A percentile compares a stretch with the other conserved stretches of the same genome.
phyloP scores from a whole-genome alignment of 2,113 vertebrate species.

The Calcarius ornatus region DNA sequence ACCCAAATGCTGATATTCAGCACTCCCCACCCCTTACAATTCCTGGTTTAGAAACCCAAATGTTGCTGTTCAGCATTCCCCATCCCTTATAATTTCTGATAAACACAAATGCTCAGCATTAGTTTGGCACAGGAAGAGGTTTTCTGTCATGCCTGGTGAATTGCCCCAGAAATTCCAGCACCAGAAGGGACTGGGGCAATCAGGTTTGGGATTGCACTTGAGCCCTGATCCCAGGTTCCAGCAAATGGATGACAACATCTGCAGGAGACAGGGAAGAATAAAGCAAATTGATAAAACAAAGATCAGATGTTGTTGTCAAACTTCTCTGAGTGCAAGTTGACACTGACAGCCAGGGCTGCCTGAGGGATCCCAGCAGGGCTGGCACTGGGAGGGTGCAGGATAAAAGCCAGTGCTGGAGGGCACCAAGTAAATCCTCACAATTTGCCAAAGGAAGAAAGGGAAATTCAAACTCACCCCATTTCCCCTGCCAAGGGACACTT shows the following conservation, averaged over 20 bases:
- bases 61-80: background rate
- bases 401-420: background rate
- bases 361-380: background rate
- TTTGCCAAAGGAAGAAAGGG: background rate
- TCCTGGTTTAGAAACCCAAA: background rate
- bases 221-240: background rate
- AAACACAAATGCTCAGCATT: background rate
- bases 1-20: background rate
- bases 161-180: background rate
- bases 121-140: background rate
- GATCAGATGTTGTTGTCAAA: background rate
- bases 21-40: background rate
- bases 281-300: background rate
- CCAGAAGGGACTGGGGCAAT: background rate
- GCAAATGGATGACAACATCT: background rate
- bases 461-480: no score
- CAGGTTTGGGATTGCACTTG: background rate
- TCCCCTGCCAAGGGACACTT: background rate
- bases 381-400: fast-evolving
- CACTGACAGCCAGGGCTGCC: background rate
- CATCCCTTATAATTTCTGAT: background rate
- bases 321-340: background rate
- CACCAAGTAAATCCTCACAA: background rate
- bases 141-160: background rate
- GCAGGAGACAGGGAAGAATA: background rate